Conservation (phyloP, 2,113 vertebrate species). For the Laticauda laticaudata region DNA sequence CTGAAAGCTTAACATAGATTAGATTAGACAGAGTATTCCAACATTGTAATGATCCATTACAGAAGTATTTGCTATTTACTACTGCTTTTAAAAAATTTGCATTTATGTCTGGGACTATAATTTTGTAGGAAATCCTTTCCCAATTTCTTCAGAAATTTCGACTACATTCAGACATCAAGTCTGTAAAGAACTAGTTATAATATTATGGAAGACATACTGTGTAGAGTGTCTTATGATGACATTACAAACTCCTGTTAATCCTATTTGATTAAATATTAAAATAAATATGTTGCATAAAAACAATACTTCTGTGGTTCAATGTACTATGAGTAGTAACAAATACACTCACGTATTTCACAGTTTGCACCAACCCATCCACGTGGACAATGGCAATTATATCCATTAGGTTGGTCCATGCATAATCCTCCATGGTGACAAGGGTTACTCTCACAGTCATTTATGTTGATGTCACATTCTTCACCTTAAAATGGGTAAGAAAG, state of each 20-base stretch:
- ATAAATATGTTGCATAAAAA: background rate
- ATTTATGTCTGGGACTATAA: background rate
- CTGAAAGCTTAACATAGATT: background rate
- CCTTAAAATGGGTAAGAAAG: conserved; percentile 68
- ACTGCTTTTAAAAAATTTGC: background rate
- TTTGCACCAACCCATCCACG: conserved; percentile 94
- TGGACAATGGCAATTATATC: conserved; percentile 90
- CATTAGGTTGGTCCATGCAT: conserved; percentile 90
- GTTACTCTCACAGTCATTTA: conserved; percentile 92
- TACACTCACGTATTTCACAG: conserved; percentile 94
- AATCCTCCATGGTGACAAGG: conserved; percentile 92
- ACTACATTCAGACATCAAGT: background rate
- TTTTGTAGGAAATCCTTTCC: background rate
- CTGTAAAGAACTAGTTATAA: background rate
- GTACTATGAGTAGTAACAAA: background rate
- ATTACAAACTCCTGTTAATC: background rate
- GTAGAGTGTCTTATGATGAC: background rate
- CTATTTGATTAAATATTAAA: background rate
- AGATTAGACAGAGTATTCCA: background rate
- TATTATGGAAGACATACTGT: background rate
- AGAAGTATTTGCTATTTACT: background rate
- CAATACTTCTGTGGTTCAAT: background rate
- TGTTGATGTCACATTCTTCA: conserved; percentile 87
- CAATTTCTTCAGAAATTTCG: background rate
- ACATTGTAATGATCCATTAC: background rate